Base-by-base conservation (phyloP, 2,888 invertebrate genomes). In the Hartigia nigra region DNA sequence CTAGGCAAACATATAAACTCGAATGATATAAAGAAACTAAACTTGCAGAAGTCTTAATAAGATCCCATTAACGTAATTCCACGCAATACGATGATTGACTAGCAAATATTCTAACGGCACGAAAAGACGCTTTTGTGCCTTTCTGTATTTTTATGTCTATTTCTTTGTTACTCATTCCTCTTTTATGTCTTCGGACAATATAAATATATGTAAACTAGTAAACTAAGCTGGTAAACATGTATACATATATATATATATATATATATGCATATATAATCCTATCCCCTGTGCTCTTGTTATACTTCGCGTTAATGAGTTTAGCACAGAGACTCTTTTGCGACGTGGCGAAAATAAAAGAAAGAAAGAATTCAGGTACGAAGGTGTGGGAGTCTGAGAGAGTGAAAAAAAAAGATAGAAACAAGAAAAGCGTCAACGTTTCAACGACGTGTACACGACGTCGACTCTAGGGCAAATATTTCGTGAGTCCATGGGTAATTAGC, bases 51-150 rank as follows among this genome's bases (percentile, higher is more conserved):
- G 83, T 82, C 85, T 87, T 86, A 85, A 84, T 86, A 85, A 85
- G 83, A 86, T 88, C 88, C 87, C 87, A 88, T 88, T 88, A 87
- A 87, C 87, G 86, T 88, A 87, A 88, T 87, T 86, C 84, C 84
- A 77, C 79, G 77, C 85, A 84, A 87, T 86, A 86, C 83, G 80
- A 84, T 79, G 83, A 87, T 86, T 86, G 86, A 87, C 87, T 84
- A 83, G 79, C 79, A 80, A 84, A 83, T 82, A 79, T 84, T 82
- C 80, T 79, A 84, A 23, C 9, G 5, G 5, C 14, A 55, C 5
- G 39, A 55, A 55, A 23, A 55, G 39, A 5, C 39, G 39, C 0
- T 55, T 55, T 35, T 31, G 70, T 74, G 78, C 34, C 70, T 78
- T 70, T 75, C 74, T 39, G 34, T 72, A 35, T 37, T 70, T 14